Evolutionary conservation across 1,140 invertebrate genomes (phyloP), one percentile per base, ranked within the genome.

Genomic region (Bombus pyrosoma): DNA sequence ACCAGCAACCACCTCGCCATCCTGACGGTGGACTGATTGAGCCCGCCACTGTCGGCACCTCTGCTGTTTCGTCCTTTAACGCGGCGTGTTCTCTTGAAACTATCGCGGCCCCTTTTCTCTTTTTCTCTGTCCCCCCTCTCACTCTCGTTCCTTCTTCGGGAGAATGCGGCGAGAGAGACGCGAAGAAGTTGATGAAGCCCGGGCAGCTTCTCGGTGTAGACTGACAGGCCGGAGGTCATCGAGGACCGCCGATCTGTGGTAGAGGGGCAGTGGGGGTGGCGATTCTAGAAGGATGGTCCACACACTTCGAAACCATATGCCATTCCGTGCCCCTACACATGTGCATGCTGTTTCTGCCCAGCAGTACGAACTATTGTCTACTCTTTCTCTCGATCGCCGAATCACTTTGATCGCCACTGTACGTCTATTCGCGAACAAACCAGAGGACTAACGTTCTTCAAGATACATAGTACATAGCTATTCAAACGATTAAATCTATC

Each of bases 161-260:
- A 47, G 74, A 81, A 74, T 73, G 28, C 78, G 32, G 28, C 69
- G 80, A 86, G 69, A 83, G 69, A 86, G 71, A 71, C 34, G 75
- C 53, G 37, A 22, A 39, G 53, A 86, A 62, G 75, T 25, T 78
- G 73, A 88, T 91, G 86, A 85, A 89, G 87, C 87, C 73, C 85
- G 89, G 79, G 74, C 87, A 89, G 89, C 88, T 92, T 91, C 90
- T 91, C 89, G 78, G 76, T 88, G 74, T 78, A 81, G 89, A 93
- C 91, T 93, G 91, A 90, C 66, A 66, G 83, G 57, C 83, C 73
- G 75, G 71, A 76, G 87, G 89, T 91, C 73, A 86, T 84, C 85
- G 84, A 90, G 81, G 81, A 72, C 84, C 72, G 85, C 3, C 76
- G 71, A 53, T 57, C 82, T 22, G 82, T 77, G 81, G 81, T 47